These are phyloP conservation scores for Leptodactylus fuscus DNA, from an alignment of 2,113 vertebrate genomes.

Conservation along the genomic window DNA sequence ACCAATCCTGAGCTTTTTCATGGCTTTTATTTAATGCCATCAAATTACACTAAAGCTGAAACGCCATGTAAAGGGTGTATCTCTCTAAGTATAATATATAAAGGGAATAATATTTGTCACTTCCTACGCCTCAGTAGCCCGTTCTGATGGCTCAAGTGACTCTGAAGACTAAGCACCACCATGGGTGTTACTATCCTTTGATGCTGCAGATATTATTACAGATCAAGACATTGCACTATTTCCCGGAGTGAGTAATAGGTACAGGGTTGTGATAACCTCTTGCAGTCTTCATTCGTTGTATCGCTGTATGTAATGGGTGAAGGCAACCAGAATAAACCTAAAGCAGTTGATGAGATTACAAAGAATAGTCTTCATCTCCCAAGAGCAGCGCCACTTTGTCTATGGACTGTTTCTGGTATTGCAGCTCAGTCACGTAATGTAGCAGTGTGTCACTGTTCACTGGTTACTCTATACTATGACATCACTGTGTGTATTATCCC, in stretches of 20 bases:
- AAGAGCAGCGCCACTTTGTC: neutral
- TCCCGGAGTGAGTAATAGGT: neutral
- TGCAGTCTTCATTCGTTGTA: neutral
- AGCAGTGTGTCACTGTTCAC: too few relatives aligned
- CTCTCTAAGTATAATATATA: neutral
- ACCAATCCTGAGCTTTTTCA: neutral
- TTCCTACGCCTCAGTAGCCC: neutral
- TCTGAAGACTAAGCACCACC: neutral
- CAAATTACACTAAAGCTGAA: neutral
- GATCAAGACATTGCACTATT: neutral
- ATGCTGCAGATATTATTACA: neutral
- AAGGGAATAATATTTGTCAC: neutral
- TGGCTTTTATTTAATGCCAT: neutral
- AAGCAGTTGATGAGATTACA: neutral
- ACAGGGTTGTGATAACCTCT: neutral
- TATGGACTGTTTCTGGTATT: neutral
- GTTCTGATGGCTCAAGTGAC: neutral
- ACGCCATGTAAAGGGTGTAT: neutral
- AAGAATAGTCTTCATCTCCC: neutral
- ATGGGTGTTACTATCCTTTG: neutral
- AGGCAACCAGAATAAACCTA: neutral
- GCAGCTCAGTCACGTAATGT: neutral
- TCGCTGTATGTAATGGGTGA: neutral
- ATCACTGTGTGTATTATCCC: too few relatives aligned
- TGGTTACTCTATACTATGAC: too few relatives aligned